Evolutionary conservation across 2,888 invertebrate species (phyloP), one percentile per base, ranked within the genome.

Genomic region (Athrips mouffetella): DNA sequence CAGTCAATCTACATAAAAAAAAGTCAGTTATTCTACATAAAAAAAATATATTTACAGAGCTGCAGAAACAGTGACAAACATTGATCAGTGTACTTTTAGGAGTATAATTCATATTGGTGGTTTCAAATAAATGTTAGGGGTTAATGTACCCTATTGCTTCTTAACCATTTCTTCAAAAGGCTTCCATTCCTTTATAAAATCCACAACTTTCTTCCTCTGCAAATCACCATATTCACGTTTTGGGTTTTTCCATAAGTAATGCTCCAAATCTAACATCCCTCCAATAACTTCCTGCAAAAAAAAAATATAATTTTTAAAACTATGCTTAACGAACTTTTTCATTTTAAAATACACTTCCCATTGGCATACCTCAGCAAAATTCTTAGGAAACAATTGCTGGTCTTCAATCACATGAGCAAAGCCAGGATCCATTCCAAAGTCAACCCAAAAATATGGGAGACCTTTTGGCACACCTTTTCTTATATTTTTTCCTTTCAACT

Each of bases 351-450:
- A n/a, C 8, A 37, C 2, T 33, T 33, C 8, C 3, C 15, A 3
- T n/a, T n/a, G n/a, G 11, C 21, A 76, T 79, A 95, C 96, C 89
- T 96, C 94, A 3, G 96, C 99, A 90, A 98, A 99, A 79, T 94
- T 94, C 45, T 75, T 82, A 0, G 98, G 96, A 80, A 99, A 99
- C 30, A 91, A 75, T 48, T 92, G 90, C 71, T 96, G 95, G 77
- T 99, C 96, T 84, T 99, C 99, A 65, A 99, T 97, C 0, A 99
- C 96, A 85, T 99, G 99, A 40, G 98, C 99, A 87, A 94, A 99
- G 1, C 99, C 99, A 45, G 93, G 92, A 35, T 94, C 92, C 86
- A 94, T 92, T 13, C 96, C 98, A 89, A 99, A 99, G 77, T 96
- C 94, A 0, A 99, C 94, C 87, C 94, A 92, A 80, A 99, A 98